Conservation (phyloP, 2,888 invertebrate species). For the Eueremaeus valkanovi region DNA sequence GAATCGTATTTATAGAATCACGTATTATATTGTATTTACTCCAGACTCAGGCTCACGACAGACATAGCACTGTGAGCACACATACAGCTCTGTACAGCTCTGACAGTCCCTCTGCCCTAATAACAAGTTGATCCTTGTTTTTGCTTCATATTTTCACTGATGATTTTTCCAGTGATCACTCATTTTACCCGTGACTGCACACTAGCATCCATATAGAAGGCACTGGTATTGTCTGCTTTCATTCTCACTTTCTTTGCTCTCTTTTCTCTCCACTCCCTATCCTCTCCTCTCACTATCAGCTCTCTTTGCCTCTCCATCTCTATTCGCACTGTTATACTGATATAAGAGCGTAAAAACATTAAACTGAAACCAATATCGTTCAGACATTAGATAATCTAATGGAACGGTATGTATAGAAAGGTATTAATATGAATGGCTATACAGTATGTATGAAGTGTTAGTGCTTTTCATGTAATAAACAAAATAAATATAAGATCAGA, state of each 20-base stretch:
- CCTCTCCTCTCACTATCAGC: no score
- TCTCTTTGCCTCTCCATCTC: no score
- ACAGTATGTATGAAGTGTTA: no score
- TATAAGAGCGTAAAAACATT: not conserved
- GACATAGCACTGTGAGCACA: not conserved
- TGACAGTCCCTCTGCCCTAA: not conserved
- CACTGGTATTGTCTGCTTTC: not conserved
- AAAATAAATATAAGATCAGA: no score
- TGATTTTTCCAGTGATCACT: slow-evolving; percentile 6
- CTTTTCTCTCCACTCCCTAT: no score
- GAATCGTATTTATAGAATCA: slow-evolving; percentile 1
- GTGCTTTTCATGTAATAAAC: no score
- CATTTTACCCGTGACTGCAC: not conserved
- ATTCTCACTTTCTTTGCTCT: no score
- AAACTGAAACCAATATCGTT: not conserved
- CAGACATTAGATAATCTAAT: no score
- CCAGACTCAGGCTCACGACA: not conserved
- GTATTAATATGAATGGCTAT: no score
- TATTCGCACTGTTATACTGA: no score
- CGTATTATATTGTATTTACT: slow-evolving; percentile 13
- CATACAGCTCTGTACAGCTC: not conserved
- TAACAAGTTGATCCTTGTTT: slow-evolving; percentile 3
- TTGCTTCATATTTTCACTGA: slow-evolving; percentile 8
- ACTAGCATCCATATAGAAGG: not conserved
- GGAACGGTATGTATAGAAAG: no score